Base-by-base conservation (phyloP, 2,797 vertebrate species). In the Cheirogaleus major region DNA sequence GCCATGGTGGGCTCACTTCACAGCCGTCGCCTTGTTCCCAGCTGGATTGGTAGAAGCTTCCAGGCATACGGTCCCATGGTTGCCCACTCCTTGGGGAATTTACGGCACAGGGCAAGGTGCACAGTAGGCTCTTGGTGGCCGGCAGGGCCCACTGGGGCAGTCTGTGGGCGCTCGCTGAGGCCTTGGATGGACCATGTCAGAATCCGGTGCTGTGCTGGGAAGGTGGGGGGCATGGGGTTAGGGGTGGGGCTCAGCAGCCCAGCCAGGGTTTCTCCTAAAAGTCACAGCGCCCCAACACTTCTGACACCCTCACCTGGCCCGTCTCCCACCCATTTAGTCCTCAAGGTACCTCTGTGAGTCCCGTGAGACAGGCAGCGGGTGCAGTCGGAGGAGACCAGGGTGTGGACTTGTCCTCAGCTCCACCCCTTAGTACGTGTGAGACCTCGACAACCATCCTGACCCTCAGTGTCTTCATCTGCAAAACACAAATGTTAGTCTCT, bases 71-170 rank as follows among this genome's bases (percentile, higher is more conserved):
- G 35, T 9, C 32, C 22, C n/a, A 5, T 11, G 13, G 43, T 12
- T 52, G 20, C 38, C 48, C 73, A 45, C 8, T 35, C 27, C 27
- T 79, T 7, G 30, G 45, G 70, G 72, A 30, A 10, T 22, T 14
- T 25, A 25, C 4, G 69, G 50, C 55, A 41, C 2, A 12, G 55
- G 55, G 57, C 38, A 85, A 80, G 57, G 57, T 1, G 0, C 67
- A 32, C 25, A 20, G 8, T 2, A 65, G 80, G 22, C 22, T 48
- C 38, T 14, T 23, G 55, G 65, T 23, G 52, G 72, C 35, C 1
- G 0, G 38, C 14, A 11, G n/a, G 48, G n/a, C 18, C 48, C 63
- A 18, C 20, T 5, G 27, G 48, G 80, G 22, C 0, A 0, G 7
- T 48, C 55, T 30, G 5, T 11, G 20, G 41, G 25, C 38, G 38